Percentiles rank a stretch among this genome's conserved stretches.
These are phyloP conservation scores for Sialis lutaria DNA, from an alignment of 2,888 invertebrate genomes.

Conservation along the genomic window DNA sequence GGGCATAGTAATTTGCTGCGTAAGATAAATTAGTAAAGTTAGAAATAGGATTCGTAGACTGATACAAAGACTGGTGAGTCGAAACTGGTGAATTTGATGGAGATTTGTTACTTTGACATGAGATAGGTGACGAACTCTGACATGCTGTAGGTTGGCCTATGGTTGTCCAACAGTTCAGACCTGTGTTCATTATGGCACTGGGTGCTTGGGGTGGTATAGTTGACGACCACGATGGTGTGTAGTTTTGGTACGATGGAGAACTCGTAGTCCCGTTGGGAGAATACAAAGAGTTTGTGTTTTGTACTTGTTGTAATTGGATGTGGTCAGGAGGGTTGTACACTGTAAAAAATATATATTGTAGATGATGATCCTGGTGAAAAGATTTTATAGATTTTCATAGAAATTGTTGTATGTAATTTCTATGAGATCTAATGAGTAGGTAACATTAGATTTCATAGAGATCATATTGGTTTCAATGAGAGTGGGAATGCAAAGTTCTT, in stretches of 20 bases:
- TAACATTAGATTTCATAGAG: no score
- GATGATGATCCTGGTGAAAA: no score
- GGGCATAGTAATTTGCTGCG: constrained; percentile 20
- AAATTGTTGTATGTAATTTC: no score
- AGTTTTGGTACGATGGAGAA: constrained; percentile 18
- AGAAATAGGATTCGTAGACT: constrained; percentile 13
- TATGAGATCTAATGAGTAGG: no score
- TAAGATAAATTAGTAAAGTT: constrained; percentile 21
- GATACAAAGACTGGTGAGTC: constrained; percentile 3
- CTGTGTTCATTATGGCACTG: constrained; percentile 20
- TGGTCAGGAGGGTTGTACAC: constrained; percentile 27
- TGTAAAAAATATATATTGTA: constrained; percentile 12
- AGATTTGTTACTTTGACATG: constrained; percentile 22
- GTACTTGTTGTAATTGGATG: constrained; percentile 22
- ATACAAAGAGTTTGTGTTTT: constrained; percentile 10
- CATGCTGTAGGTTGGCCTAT: constrained; percentile 25
- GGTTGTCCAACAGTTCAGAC: constrained; percentile 27
- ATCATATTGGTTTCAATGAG: no score
- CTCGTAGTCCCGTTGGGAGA: constrained; percentile 15
- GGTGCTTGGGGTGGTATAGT: constrained; percentile 22
- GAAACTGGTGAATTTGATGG: constrained; percentile 11
- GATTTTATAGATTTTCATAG: no score
- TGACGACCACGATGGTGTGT: constrained; percentile 19
- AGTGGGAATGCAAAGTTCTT: no score
- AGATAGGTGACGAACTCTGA: constrained; percentile 14